Conservation (phyloP, 2,888 invertebrate species). For the Camponotus fellah region DNA sequence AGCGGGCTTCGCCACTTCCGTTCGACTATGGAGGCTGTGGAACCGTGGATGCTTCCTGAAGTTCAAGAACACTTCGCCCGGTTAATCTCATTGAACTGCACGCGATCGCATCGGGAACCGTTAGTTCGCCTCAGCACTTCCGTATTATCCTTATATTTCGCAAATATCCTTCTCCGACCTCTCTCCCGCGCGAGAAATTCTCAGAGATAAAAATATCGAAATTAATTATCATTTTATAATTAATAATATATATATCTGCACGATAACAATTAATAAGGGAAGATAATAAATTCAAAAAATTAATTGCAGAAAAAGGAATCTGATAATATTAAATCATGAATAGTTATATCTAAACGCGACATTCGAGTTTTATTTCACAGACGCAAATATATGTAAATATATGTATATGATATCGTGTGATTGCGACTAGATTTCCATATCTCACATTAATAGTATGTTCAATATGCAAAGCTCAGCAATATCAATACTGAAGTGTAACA, state of each 20-base stretch:
- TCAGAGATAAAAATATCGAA: not conserved
- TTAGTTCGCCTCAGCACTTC: conserved; percentile 63
- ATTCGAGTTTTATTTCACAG: not conserved
- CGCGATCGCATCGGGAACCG: conserved; percentile 69
- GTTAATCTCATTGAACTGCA: conserved; percentile 65
- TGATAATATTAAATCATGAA: not conserved
- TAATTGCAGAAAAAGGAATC: not conserved
- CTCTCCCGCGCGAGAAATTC: not conserved
- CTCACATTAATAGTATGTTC: conserved; percentile 31
- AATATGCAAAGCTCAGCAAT: conserved; percentile 70
- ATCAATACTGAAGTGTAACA: conserved; percentile 59
- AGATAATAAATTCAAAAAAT: not conserved
- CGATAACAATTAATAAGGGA: not conserved
- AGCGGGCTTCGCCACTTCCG: conserved; percentile 15
- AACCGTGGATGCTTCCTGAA: conserved; percentile 83
- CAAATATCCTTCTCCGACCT: not conserved
- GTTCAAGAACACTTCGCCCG: conserved; percentile 81
- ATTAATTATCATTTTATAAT: not conserved
- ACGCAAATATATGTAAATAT: too few relatives aligned
- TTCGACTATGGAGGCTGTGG: conserved; percentile 62
- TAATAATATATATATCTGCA: not conserved
- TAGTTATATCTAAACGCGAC: not conserved
- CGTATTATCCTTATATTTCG: conserved; percentile 10
- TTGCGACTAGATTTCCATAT: conserved; percentile 27
- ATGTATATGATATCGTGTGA: not conserved